Conservation (phyloP, 2,113 vertebrate species). For the Alligator sinensis region DNA sequence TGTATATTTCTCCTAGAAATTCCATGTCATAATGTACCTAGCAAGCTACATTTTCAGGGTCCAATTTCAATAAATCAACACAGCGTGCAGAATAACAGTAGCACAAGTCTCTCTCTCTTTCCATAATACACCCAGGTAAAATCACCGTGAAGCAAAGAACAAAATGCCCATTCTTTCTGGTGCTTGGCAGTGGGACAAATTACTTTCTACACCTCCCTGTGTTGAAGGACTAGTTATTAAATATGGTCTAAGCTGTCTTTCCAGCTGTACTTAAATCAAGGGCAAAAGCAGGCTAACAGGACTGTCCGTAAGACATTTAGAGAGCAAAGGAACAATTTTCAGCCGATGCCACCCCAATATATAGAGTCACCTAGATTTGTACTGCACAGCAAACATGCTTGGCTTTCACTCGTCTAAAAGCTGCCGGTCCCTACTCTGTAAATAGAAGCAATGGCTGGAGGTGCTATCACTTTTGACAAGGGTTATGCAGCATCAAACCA, state of each 20-base stretch:
- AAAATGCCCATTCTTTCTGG: constrained; percentile 86
- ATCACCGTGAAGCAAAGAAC: constrained; percentile 75
- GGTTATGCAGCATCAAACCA: not conserved
- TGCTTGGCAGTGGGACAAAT: constrained; percentile 83
- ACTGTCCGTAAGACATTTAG: not conserved
- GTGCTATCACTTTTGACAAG: rapidly evolving
- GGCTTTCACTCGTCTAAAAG: not conserved
- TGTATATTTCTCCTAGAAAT: constrained; percentile 85
- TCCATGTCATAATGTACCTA: constrained; percentile 77
- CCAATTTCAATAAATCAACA: constrained; percentile 88
- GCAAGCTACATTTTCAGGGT: constrained; percentile 79
- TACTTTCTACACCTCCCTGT: constrained; percentile 83
- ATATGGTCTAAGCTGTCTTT: constrained; percentile 70
- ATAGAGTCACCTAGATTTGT: not conserved
- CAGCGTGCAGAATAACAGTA: constrained; percentile 74
- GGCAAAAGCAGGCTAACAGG: not conserved
- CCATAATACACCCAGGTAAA: constrained; percentile 83
- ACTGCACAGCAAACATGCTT: not conserved
- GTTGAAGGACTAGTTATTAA: constrained; percentile 79
- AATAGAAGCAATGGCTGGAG: rapidly evolving
- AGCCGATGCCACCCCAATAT: not conserved
- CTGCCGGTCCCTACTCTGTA: not conserved
- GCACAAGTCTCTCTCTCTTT: constrained; percentile 64
- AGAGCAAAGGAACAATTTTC: not conserved
- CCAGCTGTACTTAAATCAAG: constrained; percentile 77